Percentiles rank a stretch among this genome's conserved stretches.
These are phyloP conservation scores for Channa argus DNA, from an alignment of 2,113 vertebrate genomes.

Conservation along the genomic window DNA sequence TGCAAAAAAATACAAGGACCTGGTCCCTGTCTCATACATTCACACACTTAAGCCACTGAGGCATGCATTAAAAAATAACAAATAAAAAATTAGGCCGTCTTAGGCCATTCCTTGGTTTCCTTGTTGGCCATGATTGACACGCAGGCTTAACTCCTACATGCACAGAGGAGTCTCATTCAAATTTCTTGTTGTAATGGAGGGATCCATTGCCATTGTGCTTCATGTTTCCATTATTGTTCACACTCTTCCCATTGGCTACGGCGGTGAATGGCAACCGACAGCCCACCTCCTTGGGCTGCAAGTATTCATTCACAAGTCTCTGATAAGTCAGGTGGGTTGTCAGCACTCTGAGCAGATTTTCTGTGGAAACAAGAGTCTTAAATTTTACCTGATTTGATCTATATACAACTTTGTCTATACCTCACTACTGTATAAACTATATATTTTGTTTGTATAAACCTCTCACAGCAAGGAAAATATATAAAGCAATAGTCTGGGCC, in stretches of 20 bases:
- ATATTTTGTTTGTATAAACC: too few relatives aligned
- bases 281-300: constrained; percentile 43
- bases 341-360: constrained; percentile 62
- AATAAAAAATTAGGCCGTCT: too few relatives aligned
- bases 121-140: neutral
- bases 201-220: constrained; percentile 35
- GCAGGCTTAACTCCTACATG: neutral
- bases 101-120: neutral
- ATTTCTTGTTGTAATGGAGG: constrained; percentile 48
- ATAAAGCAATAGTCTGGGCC: too few relatives aligned
- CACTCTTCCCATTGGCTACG: constrained; percentile 31
- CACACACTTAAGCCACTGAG: neutral
- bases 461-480: too few relatives aligned
- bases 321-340: constrained; percentile 75
- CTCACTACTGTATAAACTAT: too few relatives aligned
- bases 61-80: too few relatives aligned
- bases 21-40: neutral
- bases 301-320: constrained; percentile 62
- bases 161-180: constrained; percentile 39
- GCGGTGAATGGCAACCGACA: neutral
- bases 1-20: neutral
- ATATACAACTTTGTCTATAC: too few relatives aligned
- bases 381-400: too few relatives aligned
- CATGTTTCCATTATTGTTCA: constrained; percentile 61
- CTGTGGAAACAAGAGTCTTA: constrained; percentile 30